These are phyloP conservation scores for Notiomystis cincta DNA, from an alignment of 2,113 vertebrate species.

Conservation along the genomic window DNA sequence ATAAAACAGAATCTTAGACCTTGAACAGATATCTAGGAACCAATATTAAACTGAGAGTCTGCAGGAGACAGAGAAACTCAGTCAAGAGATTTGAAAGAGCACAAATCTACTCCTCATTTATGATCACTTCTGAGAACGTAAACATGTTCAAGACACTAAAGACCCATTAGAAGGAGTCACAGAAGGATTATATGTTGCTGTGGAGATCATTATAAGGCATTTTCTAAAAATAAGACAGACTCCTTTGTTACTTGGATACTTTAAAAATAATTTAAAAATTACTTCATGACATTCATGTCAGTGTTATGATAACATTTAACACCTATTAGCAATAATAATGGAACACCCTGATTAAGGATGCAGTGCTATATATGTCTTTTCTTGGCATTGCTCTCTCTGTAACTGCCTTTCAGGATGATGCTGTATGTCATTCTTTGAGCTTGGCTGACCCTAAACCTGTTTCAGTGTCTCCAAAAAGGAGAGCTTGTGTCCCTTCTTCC, in stretches of 20 bases:
- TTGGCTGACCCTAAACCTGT: not conserved
- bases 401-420: not conserved
- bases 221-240: not conserved
- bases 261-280: not conserved
- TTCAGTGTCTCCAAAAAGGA: not conserved
- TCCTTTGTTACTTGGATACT: not conserved
- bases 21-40: not conserved
- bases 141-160: not conserved
- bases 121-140: not conserved
- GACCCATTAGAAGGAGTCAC: not conserved
- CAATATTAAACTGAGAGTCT: not conserved
- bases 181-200: not conserved
- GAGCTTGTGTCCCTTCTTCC: not conserved
- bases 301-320: not conserved
- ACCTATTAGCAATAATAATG: not conserved
- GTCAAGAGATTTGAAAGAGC: not conserved
- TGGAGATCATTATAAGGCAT: not conserved
- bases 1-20: not conserved
- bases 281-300: not conserved
- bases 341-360: not conserved
- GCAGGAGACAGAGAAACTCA: not conserved
- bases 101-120: not conserved
- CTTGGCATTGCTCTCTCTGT: not conserved
- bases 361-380: not conserved
- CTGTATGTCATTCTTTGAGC: not conserved